Base-by-base conservation (phyloP, 2,113 vertebrate species). In the Phyllostomus hastatus region DNA sequence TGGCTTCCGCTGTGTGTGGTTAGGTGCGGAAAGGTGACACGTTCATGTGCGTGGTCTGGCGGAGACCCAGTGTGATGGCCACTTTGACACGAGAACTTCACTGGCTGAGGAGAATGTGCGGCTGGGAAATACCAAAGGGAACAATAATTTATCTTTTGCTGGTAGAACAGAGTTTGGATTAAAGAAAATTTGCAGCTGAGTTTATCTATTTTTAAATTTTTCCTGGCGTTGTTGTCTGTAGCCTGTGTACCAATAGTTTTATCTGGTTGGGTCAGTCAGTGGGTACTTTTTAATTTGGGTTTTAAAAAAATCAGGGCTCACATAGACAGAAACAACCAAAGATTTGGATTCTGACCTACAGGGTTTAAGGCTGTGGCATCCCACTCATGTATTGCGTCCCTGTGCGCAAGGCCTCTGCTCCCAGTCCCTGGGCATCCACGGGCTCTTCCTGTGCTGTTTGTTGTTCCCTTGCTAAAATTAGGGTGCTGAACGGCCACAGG, bases 181-280 rank as follows among this genome's bases (percentile, higher is more conserved):
- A 73, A 59, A 38, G 10, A 61, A 19, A 31, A 46, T 61, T 87
- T 90, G 22, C 11, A 81, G 31, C 35, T 81, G 24, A 85, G n/a
- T 85, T 95, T 50, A 78, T 81, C 52, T 84, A 35, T 73, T 96
- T 70, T 10, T n/a, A 28, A n/a, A 10, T 1, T 70, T 95, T 93
- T 93, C 22, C 50, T 52, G 59, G 46, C 15, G 1, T 82, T 76
- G 10, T 46, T 33, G n/a, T 78, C 35, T 69, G 46, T 15, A 50
- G 19, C 11, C 20, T 93, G 2, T 82, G 59, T 38, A 38, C 61
- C 46, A 15, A 0, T 38, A 83, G n/a, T 61, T 97, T 88, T 46
- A 57, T 48, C 52, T 87, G 46, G 31, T 35, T 82, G 50, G 35
- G 6, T 64, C 33, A 17, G 64, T 52, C 35, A 15, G 19, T 66